These are phyloP conservation scores for Poeciliopsis infans DNA, from an alignment of 2,797 vertebrate genomes.

Conservation along the genomic window DNA sequence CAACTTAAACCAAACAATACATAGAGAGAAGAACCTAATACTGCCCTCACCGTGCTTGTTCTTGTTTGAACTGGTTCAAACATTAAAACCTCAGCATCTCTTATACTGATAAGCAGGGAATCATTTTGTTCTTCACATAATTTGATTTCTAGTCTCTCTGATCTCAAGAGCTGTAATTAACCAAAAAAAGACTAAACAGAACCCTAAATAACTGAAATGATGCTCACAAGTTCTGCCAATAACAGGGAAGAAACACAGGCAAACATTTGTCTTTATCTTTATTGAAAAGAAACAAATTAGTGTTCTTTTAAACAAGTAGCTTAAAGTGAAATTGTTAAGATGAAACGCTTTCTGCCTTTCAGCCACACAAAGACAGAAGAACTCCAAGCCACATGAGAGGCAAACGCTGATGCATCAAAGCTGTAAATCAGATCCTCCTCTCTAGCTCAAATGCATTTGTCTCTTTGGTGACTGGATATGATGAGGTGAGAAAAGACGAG, in stretches of 20 bases:
- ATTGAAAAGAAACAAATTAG: constrained; percentile 16
- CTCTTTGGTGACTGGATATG: constrained; percentile 16
- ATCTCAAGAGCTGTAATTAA: background rate
- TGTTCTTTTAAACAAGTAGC: constrained; percentile 32
- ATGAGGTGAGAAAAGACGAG: constrained; percentile 15
- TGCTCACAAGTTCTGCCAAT: background rate
- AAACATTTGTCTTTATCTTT: constrained; percentile 17
- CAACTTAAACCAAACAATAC: background rate
- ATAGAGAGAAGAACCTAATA: background rate
- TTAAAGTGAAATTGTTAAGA: constrained; percentile 32
- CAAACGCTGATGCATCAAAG: constrained; percentile 25
- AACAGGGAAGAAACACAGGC: constrained; percentile 4
- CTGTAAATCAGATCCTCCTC: constrained; percentile 16
- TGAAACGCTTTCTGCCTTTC: constrained; percentile 35
- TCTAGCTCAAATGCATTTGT: constrained; percentile 11
- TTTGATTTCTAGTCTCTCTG: background rate
- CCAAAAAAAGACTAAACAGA: background rate
- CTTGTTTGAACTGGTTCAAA: background rate
- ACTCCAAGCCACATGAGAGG: constrained; percentile 14
- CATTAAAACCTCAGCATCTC: background rate
- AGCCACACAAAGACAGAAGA: constrained; percentile 21
- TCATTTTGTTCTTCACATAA: background rate
- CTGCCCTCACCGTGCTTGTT: background rate
- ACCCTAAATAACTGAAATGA: background rate
- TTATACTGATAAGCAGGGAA: background rate